These are phyloP conservation scores for Adelosebastes latens DNA, from an alignment of 2,797 vertebrate genomes.

Conservation along the genomic window DNA sequence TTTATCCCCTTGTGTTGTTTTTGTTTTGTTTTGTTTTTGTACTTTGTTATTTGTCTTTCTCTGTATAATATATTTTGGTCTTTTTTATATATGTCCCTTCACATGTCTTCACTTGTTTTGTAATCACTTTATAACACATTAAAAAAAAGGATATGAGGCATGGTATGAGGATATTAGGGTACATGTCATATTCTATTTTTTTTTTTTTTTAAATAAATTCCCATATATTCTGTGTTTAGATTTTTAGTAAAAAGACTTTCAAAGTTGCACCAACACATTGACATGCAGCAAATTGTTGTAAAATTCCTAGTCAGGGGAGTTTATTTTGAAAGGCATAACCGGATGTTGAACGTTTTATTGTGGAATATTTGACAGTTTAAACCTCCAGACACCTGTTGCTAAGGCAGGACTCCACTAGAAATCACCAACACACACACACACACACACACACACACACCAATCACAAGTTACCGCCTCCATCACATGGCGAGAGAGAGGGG, in stretches of 20 bases:
- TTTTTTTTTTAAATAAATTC: not conserved
- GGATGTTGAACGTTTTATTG: not conserved
- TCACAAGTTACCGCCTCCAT: slow-evolving; percentile 18
- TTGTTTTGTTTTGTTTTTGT: too few species aligned
- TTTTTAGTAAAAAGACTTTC: not conserved
- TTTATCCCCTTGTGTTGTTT: too few species aligned
- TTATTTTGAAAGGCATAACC: slow-evolving; percentile 39
- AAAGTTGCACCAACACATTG: not conserved
- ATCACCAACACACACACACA: not conserved
- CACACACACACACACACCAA: slow-evolving; percentile 3
- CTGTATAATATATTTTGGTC: too few species aligned
- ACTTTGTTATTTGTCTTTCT: too few species aligned
- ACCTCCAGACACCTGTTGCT: slow-evolving; percentile 65
- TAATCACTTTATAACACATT: too few species aligned
- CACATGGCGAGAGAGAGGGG: slow-evolving; percentile 41
- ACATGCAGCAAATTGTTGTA: too few species aligned
- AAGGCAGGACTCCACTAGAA: slow-evolving; percentile 10
- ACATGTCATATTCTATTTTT: not conserved
- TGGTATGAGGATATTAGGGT: not conserved
- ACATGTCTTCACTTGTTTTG: too few species aligned
- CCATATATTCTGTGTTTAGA: not conserved
- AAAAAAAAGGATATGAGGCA: not conserved
- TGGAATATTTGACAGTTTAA: not conserved
- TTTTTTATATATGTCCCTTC: too few species aligned
- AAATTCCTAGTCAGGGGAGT: accelerated